phyloP scores from a whole-genome alignment of 2,113 vertebrate species.

The Rynchops niger region DNA sequence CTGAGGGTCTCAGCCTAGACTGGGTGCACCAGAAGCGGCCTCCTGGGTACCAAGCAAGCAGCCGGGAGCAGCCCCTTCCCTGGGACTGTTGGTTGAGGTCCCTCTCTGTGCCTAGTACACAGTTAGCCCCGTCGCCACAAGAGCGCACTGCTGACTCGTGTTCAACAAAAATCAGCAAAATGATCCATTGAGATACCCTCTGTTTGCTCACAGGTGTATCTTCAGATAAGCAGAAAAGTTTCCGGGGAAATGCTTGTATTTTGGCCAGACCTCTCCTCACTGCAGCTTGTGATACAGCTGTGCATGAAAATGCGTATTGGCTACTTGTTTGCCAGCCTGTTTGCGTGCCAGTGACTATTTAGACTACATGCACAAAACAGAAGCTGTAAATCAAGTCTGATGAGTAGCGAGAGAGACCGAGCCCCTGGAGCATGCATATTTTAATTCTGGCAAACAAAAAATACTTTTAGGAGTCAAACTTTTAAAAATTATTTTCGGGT shows the following conservation, averaged over 20 bases:
- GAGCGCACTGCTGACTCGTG: accelerated
- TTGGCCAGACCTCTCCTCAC: not conserved
- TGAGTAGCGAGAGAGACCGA: not conserved
- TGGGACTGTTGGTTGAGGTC: accelerated
- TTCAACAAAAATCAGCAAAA: not conserved
- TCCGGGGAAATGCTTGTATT: not conserved
- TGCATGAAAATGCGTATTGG: not conserved
- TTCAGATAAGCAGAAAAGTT: not conserved
- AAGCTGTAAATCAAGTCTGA: not conserved
- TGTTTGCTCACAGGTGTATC: not conserved
- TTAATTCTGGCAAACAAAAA: not conserved
- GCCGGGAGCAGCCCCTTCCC: not conserved
- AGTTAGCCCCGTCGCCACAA: not conserved
- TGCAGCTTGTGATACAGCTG: not conserved
- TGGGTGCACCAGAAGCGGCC: not conserved
- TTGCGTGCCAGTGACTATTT: not conserved
- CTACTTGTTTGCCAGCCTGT: too few relatives aligned
- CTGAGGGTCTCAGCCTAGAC: not conserved
- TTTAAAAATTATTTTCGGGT: not conserved
- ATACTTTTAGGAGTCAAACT: not conserved
- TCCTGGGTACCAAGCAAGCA: too few relatives aligned
- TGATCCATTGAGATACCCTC: not conserved
- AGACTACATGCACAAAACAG: not conserved
- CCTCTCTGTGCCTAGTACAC: too few relatives aligned
- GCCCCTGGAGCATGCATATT: not conserved